phyloP scores from a whole-genome alignment of 2,113 vertebrate genomes.

The Morone saxatilis region DNA sequence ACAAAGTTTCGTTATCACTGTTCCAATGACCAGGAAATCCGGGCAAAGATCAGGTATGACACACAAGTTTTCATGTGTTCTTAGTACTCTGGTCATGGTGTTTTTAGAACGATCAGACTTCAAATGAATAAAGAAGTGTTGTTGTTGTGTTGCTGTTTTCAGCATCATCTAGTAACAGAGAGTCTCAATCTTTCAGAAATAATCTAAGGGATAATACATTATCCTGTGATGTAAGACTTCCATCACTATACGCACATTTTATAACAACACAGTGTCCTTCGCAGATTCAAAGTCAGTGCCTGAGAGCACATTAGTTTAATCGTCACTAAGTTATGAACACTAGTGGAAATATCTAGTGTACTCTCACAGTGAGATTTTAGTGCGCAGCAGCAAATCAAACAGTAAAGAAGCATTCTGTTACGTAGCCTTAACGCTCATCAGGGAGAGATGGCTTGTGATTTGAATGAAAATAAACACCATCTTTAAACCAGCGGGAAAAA shows the following conservation, averaged over 20 bases:
- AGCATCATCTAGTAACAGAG: no score
- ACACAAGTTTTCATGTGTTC: background rate
- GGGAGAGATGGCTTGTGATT: background rate
- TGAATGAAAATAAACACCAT: background rate
- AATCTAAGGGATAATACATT: background rate
- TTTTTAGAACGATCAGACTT: background rate
- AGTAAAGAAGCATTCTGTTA: background rate
- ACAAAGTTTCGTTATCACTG: background rate
- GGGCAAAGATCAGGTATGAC: background rate
- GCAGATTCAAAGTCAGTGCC: background rate
- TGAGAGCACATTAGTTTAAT: background rate
- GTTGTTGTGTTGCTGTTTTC: background rate
- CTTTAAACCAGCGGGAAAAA: background rate
- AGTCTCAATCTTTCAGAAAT: background rate
- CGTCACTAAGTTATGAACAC: background rate
- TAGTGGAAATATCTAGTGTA: background rate
- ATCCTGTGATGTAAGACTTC: background rate
- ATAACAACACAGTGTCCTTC: background rate
- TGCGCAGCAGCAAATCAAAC: background rate
- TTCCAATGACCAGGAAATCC: constrained; percentile 18
- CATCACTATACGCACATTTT: background rate
- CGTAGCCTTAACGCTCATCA: background rate
- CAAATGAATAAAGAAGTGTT: background rate
- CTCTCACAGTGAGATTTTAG: background rate
- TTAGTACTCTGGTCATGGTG: background rate